Evolutionary conservation across 1,140 invertebrate genomes (phyloP).

Genomic region (Camponotus floridanus): DNA sequence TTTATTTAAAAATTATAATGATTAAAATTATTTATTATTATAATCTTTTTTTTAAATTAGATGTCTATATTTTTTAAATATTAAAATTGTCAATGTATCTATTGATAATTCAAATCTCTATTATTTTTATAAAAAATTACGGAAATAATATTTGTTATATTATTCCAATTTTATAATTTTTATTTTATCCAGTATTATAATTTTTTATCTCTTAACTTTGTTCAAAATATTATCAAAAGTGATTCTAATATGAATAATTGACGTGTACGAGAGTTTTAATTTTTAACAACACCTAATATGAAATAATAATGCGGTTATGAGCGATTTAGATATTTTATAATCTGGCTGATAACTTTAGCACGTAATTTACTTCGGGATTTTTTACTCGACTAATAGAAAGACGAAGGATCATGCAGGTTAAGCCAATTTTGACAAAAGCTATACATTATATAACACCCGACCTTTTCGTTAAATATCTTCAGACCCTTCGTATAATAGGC

Average conservation of each 20-base stretch:
- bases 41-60: not conserved
- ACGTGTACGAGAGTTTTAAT: not conserved
- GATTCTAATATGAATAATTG: not conserved
- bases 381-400: slow-evolving; percentile 5
- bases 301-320: slow-evolving; percentile 33
- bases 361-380: not conserved
- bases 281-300: slow-evolving; percentile 3
- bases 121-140: not conserved
- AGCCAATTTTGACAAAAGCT: slow-evolving; percentile 46
- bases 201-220: not conserved
- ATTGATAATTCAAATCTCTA: not conserved
- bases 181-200: not conserved
- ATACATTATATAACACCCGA: slow-evolving; percentile 40
- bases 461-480: slow-evolving; percentile 17
- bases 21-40: slow-evolving; percentile 15
- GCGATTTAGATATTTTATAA: slow-evolving; percentile 33
- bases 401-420: slow-evolving; percentile 23
- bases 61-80: not conserved
- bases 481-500: not conserved
- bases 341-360: slow-evolving; percentile 6
- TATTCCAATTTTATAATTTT: not conserved
- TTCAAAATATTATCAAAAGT: not conserved
- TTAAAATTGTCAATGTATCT: not conserved
- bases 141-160: not conserved
- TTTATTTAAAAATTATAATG: not conserved